Conservation (phyloP, 2,113 vertebrate genomes). For the Oostethus manadensis region DNA sequence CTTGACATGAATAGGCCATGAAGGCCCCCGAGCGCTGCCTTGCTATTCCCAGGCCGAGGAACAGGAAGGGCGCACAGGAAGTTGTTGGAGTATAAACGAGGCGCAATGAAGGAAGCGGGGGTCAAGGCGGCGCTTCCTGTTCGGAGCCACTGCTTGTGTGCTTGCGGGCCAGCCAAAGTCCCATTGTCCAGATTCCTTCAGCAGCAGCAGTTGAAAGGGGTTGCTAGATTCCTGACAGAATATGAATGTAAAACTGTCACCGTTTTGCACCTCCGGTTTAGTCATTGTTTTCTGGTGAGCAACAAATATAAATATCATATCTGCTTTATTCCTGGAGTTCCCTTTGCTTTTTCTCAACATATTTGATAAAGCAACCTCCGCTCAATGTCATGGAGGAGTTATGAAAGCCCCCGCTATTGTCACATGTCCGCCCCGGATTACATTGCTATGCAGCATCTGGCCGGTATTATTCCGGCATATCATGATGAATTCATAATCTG, state of each 20-base stretch:
- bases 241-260: not conserved
- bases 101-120: conserved; percentile 74
- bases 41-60: conserved; percentile 55
- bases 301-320: not conserved
- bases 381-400: conserved; percentile 53
- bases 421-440: conserved; percentile 63
- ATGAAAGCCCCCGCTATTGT: conserved; percentile 49
- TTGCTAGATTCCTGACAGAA: not conserved
- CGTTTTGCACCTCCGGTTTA: not conserved
- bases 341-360: not conserved
- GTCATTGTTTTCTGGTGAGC: not conserved
- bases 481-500: conserved; percentile 69
- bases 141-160: conserved; percentile 52
- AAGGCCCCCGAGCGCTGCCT: conserved; percentile 16
- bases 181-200: not conserved
- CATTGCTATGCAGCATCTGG: conserved; percentile 63
- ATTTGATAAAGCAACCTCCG: conserved; percentile 26
- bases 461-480: conserved; percentile 58
- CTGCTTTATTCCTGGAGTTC: too few species aligned
- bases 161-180: not conserved
- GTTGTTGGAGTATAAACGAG: conserved; percentile 69
- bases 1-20: conserved; percentile 43
- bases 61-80: conserved; percentile 70
- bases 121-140: conserved; percentile 72
- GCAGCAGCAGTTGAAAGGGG: not conserved